Percentiles rank a stretch among this genome's conserved stretches.
phyloP scores from a whole-genome alignment of 2,888 invertebrate genomes.

The Lithodes maja region DNA sequence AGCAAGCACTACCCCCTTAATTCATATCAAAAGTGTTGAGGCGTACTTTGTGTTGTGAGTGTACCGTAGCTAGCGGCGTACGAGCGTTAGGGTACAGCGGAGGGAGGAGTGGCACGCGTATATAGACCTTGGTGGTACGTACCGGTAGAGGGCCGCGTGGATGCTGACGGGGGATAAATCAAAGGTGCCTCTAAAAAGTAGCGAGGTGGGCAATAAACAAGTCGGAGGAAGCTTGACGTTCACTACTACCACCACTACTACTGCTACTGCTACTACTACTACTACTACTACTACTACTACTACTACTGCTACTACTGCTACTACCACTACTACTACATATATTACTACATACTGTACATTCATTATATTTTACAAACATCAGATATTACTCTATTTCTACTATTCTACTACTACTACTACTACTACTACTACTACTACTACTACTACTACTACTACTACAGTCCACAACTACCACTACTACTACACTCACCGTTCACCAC shows the following conservation, averaged over 20 bases:
- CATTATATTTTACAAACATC: no score
- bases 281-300: conserved; percentile 21
- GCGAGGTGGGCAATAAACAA: conserved; percentile 33
- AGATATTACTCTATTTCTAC: background rate
- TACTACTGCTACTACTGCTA: background rate
- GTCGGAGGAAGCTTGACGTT: conserved; percentile 4
- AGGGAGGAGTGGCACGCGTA: background rate
- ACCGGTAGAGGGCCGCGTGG: background rate
- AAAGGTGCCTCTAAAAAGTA: conserved; percentile 6
- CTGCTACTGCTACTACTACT: background rate
- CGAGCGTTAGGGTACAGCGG: background rate
- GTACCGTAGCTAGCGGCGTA: no score
- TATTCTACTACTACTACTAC: conserved; percentile 19
- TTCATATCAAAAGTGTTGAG: no score
- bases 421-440: background rate
- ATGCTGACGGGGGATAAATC: conserved; percentile 29
- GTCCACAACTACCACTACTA: background rate
- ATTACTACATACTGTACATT: no score
- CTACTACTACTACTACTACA: background rate
- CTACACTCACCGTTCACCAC: background rate
- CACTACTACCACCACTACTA: background rate
- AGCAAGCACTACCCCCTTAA: no score
- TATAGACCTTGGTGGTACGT: background rate
- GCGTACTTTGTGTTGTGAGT: no score
- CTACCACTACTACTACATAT: background rate